Percentiles rank a stretch among this genome's conserved stretches.
Evolutionary conservation across 2,888 invertebrate genomes (phyloP).

Genomic region (Oconnorella tubifera): DNA sequence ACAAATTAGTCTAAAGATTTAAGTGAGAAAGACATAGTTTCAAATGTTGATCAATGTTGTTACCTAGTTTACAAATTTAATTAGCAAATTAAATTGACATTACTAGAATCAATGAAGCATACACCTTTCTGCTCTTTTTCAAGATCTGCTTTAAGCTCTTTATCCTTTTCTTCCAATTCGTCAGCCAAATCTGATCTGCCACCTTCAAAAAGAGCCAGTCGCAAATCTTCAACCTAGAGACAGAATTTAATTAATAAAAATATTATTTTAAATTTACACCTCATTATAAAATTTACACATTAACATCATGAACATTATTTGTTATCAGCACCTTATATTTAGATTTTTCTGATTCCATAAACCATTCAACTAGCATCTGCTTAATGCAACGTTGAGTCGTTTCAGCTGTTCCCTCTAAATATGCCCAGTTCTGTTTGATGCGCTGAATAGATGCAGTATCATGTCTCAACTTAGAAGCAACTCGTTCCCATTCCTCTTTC

Average conservation of each 20-base stretch:
- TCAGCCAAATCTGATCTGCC: slow-evolving; percentile 15
- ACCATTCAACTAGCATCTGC: slow-evolving; percentile 14
- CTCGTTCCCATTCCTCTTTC: slow-evolving; percentile 9
- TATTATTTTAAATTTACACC: neutral
- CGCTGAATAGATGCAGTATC: slow-evolving; percentile 9
- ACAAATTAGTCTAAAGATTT: no score
- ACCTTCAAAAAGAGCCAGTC: neutral
- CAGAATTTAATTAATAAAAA: neutral
- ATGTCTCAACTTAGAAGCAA: slow-evolving; percentile 1
- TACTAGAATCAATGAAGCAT: no score
- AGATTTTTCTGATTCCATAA: slow-evolving; percentile 2
- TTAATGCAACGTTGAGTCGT: neutral
- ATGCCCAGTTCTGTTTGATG: neutral
- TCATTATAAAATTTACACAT: neutral
- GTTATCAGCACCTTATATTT: slow-evolving; percentile 1
- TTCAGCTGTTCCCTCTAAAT: neutral
- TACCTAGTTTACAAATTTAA: no score
- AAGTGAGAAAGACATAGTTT: no score
- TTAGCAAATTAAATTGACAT: no score
- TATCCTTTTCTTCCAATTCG: neutral
- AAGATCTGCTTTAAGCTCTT: neutral
- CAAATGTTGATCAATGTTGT: no score
- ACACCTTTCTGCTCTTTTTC: slow-evolving; percentile 2
- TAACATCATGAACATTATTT: neutral
- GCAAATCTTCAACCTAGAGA: slow-evolving; percentile 8